Evolutionary conservation across 2,797 vertebrate genomes (phyloP), one percentile per base, ranked within the genome.

Genomic region (Prionace glauca): DNA sequence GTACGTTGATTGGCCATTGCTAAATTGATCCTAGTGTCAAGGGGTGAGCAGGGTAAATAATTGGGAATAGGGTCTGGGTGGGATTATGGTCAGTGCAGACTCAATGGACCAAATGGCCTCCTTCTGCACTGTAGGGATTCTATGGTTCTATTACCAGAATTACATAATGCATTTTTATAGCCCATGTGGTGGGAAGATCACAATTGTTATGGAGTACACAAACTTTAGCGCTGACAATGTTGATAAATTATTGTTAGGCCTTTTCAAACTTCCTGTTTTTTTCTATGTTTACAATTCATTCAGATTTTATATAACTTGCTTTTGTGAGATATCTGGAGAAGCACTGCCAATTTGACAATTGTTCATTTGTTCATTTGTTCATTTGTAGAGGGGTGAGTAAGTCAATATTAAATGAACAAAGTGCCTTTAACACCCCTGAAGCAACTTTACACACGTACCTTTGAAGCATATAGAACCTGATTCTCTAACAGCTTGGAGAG

Each of bases 241-340:
- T 60, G 50, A 32, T 8, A 84, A 84, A 41, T 24, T 87, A 10
- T 8, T 50, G 2, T 26, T n/a, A 79, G n/a, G 2, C n/a, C 18
- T 2, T 79, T 79, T 16, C 5, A 36, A 79, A 36, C 0, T n/a
- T 79, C 16, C 36, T 79, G 16, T 36, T 79, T 81, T 81, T 81
- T 36, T 36, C 18, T 81, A 41, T 36, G 77, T 41, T n/a, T 8
- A 41, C 22, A 84, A 41, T 84, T 84, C 36, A 41, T 18, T 41
- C 18, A n/a, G 79, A 84, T 84, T 41, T 84, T 20, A 22, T 84
- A 84, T 84, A 0, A 96, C 97, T 97, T 84, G 95, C 97, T 96
- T 96, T 97, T 96, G 95, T 50, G 95, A 97, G 96, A 96, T 56
- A 88, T 96, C 95, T 97, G 96, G 95, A 96, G 41, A 41, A 32